These are phyloP conservation scores for Cyclina sinensis DNA, from an alignment of 1,140 invertebrate species.

Conservation along the genomic window DNA sequence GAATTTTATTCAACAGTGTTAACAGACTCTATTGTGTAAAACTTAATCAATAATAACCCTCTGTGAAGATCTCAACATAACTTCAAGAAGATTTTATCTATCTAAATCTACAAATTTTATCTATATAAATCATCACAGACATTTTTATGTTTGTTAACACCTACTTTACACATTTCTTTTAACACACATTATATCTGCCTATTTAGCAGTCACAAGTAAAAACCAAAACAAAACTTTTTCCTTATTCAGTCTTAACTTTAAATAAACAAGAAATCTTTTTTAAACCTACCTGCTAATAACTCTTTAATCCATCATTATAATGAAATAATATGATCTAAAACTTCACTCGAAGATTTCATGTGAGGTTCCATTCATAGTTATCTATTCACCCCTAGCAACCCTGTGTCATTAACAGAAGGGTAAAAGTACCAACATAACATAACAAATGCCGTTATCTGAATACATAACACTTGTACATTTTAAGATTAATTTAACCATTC, in stretches of 20 bases:
- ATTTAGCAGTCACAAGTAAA: no score
- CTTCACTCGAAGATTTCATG: background rate
- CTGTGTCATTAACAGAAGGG: background rate
- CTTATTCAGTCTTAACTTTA: background rate
- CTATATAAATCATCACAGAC: background rate
- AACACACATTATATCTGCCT: no score
- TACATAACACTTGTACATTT: no score
- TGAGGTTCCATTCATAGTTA: background rate
- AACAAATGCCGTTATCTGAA: no score
- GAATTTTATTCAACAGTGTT: background rate
- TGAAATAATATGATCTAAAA: background rate
- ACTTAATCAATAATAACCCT: background rate
- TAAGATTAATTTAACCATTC: no score
- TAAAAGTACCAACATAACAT: background rate
- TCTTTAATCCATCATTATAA: background rate
- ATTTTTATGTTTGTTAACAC: no score
- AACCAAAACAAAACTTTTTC: no score
- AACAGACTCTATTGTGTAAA: background rate
- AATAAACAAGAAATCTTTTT: no score
- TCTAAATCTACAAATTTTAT: background rate
- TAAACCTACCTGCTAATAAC: background rate
- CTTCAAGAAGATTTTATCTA: background rate
- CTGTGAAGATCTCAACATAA: background rate
- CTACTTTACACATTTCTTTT: no score
- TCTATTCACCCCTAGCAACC: background rate